Base-by-base conservation (phyloP, 1,140 invertebrate genomes). In the Aricia agestis region DNA sequence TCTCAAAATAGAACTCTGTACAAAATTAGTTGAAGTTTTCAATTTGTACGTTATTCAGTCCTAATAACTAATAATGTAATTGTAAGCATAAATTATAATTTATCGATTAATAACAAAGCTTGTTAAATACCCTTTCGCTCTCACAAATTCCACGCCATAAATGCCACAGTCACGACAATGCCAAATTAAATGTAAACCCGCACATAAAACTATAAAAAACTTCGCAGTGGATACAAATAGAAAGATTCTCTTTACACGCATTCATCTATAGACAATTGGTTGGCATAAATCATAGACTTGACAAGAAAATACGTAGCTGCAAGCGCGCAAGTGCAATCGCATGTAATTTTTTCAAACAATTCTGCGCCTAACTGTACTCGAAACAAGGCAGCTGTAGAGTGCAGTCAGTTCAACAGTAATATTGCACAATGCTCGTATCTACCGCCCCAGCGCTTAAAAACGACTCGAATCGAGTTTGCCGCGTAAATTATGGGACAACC, bases 401-500 rank as follows among this genome's bases (percentile, higher is more conserved):
- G 58, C 31, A 15, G 9, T 67, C 18, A 18, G 19, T 31, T 45
- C 32, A 52, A 25, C 71, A 69, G 66, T 76, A 66, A 63, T 70
- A 41, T 69, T 72, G 72, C 75, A 77, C 66, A 68, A 65, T 68
- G 68, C 72, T 78, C 70, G 82, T 82, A 84, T 83, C 80, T 74
- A 81, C 82, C 88, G 86, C 88, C 88, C 88, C 78, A 75, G 79
- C 82, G 82, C 78, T 90, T 89, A 86, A 82, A 85, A 86, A 84
- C 79, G 79, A 82, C 79, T 82, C 79, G 78, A 82, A 83, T 85
- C 85, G 82, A 78, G 83, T 87, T 87, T 85, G 79, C 74, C 80
- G 81, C 82, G 85, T 89, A 89, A 90, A 91, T 89, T 89, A 89
- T 91, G 83, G 80, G 83, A 88, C 85, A 86, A 85, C 81, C 82